Percentiles rank a stretch among this genome's conserved stretches.
phyloP scores from a whole-genome alignment of 2,113 vertebrate genomes.

The Callithrix jacchus region DNA sequence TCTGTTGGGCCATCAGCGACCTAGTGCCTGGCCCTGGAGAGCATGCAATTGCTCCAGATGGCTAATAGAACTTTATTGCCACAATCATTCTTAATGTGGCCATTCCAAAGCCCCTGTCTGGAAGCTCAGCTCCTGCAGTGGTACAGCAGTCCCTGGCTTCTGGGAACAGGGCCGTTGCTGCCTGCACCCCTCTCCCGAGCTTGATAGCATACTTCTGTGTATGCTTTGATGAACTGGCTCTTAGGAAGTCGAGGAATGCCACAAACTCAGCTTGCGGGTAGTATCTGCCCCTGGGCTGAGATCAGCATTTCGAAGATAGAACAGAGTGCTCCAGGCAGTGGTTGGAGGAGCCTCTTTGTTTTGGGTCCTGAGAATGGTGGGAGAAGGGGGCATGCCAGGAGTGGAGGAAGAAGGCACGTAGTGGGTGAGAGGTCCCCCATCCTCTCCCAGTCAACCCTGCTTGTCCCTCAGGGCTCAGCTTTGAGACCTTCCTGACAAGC shows the following conservation, averaged over 20 bases:
- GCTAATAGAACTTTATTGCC: slow-evolving; percentile 74
- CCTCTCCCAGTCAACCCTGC: not conserved
- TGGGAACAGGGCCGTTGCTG: not conserved
- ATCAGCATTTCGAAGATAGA: not conserved
- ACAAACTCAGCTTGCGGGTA: not conserved
- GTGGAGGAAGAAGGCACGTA: not conserved
- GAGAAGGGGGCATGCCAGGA: not conserved
- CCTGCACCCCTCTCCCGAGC: not conserved
- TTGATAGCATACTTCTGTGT: not conserved
- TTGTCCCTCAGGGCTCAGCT: not conserved
- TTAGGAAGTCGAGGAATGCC: not conserved
- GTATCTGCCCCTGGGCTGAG: not conserved
- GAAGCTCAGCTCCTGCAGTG: not conserved
- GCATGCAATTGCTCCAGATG: slow-evolving; percentile 58
- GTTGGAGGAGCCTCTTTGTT: not conserved
- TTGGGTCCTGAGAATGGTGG: not conserved
- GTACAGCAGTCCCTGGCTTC: not conserved
- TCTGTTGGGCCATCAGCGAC: slow-evolving; percentile 44
- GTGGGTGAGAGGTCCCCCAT: accelerated
- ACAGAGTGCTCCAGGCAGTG: not conserved
- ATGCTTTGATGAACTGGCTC: not conserved
- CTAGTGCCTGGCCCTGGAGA: slow-evolving; percentile 6
- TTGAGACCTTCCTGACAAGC: not conserved
- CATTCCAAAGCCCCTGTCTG: slow-evolving; percentile 47
- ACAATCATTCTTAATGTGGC: slow-evolving; percentile 70